A percentile compares a stretch with the other conserved stretches of the same genome.
Conservation (phyloP, 1,140 invertebrate species). For the Bombus ignitus region DNA sequence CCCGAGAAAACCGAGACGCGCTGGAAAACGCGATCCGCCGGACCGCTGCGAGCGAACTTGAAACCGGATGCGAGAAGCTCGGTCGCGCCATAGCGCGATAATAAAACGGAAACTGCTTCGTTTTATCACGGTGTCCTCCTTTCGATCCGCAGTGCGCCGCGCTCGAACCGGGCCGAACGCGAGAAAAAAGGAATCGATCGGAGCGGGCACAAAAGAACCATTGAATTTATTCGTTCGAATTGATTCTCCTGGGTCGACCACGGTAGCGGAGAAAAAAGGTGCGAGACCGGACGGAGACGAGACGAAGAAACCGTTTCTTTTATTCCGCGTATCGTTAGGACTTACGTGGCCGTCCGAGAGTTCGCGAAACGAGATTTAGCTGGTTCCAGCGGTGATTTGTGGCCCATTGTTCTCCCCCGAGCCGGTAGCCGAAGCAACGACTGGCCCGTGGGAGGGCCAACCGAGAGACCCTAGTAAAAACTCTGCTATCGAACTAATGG, state of each 20-base stretch:
- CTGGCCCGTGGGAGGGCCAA: slow-evolving; percentile 12
- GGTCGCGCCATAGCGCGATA: neutral
- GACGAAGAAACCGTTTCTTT: slow-evolving; percentile 54
- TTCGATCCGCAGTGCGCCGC: neutral
- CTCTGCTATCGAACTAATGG: slow-evolving; percentile 72
- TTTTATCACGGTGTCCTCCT: slow-evolving; percentile 20
- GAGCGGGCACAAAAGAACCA: slow-evolving; percentile 15
- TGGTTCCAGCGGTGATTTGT: slow-evolving; percentile 69
- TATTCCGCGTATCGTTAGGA: slow-evolving; percentile 68
- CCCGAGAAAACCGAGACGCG: too few species aligned
- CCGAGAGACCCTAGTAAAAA: slow-evolving; percentile 64
- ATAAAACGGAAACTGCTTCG: neutral
- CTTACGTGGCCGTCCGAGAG: slow-evolving; percentile 55
- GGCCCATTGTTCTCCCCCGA: slow-evolving; percentile 71
- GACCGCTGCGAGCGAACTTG: too few species aligned
- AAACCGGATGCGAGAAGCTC: neutral
- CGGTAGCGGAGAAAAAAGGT: slow-evolving; percentile 50
- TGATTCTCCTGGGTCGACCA: slow-evolving; percentile 21
- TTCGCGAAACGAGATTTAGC: slow-evolving; percentile 72
- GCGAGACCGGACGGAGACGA: slow-evolving; percentile 32
- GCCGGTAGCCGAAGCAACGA: slow-evolving; percentile 35
- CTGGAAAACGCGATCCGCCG: neutral
- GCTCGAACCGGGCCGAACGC: neutral
- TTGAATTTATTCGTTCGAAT: slow-evolving; percentile 40
- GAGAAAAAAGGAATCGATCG: neutral